phyloP scores from a whole-genome alignment of 2,113 vertebrate species.

The Coryphaenoides rupestris region DNA sequence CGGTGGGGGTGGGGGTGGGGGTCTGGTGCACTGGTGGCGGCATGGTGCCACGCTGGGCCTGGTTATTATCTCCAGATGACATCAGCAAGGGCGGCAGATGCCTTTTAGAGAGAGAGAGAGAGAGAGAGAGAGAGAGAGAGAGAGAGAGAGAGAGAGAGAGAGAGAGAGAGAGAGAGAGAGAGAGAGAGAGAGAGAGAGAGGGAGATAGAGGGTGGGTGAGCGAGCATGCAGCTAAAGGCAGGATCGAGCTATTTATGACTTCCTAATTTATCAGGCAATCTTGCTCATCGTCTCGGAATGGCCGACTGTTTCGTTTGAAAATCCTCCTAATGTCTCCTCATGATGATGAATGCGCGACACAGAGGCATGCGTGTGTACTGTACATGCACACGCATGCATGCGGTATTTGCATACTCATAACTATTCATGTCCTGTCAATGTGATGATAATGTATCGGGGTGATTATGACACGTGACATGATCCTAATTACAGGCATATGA shows the following conservation, averaged over 20 bases:
- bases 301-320: constrained; percentile 39
- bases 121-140: constrained; percentile 18
- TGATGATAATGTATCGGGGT: constrained; percentile 15
- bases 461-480: constrained; percentile 27
- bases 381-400: neutral
- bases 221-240: constrained; percentile 38
- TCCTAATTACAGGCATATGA: constrained; percentile 40
- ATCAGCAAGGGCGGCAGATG: constrained; percentile 73
- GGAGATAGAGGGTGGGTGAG: neutral
- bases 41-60: constrained; percentile 59
- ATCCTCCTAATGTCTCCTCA: constrained; percentile 23
- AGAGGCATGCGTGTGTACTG: neutral
- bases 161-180: neutral
- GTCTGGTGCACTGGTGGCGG: constrained; percentile 49
- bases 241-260: constrained; percentile 59
- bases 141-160: neutral
- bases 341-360: constrained; percentile 37
- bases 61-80: constrained; percentile 75
- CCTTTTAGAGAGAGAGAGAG: constrained; percentile 61
- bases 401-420: constrained; percentile 10
- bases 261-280: constrained; percentile 54
- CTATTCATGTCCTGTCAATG: constrained; percentile 24
- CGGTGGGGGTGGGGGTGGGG: constrained; percentile 10
- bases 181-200: neutral
- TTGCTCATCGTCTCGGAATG: constrained; percentile 32